These are phyloP conservation scores for Venustaconcha ellipsiformis DNA, from an alignment of 1,140 invertebrate species.

Conservation along the genomic window DNA sequence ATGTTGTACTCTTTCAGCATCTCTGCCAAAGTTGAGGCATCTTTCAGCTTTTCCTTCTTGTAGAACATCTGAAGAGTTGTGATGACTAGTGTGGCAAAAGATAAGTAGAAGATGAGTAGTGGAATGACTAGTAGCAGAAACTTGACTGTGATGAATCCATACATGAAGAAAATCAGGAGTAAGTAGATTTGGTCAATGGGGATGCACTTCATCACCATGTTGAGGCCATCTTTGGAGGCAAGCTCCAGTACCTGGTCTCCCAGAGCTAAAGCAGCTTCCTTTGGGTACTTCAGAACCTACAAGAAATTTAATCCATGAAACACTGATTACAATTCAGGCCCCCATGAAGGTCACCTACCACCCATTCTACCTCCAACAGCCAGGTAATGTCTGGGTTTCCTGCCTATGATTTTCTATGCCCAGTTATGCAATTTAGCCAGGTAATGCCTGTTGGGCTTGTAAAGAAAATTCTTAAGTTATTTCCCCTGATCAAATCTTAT, in stretches of 20 bases:
- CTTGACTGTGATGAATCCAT: conserved; percentile 77
- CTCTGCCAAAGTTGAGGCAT: conserved; percentile 46
- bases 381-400: no score
- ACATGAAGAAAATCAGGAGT: conserved; percentile 77
- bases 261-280: conserved; percentile 76
- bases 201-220: conserved; percentile 81
- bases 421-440: no score
- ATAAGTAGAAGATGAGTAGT: conserved; percentile 78
- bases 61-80: conserved; percentile 82
- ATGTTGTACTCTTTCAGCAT: conserved; percentile 58
- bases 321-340: no score
- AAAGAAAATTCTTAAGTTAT: no score
- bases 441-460: no score
- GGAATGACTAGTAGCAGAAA: conserved; percentile 78
- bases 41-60: conserved; percentile 56
- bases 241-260: conserved; percentile 84
- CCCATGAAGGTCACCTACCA: no score
- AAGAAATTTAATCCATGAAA: background rate
- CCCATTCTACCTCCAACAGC: no score
- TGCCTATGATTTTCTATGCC: no score
- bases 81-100: conserved; percentile 80
- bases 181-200: conserved; percentile 78
- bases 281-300: conserved; percentile 52
- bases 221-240: conserved; percentile 84
- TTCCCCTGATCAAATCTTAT: no score